Base-by-base conservation (phyloP, 2,888 invertebrate species). In the Dicycla oo region DNA sequence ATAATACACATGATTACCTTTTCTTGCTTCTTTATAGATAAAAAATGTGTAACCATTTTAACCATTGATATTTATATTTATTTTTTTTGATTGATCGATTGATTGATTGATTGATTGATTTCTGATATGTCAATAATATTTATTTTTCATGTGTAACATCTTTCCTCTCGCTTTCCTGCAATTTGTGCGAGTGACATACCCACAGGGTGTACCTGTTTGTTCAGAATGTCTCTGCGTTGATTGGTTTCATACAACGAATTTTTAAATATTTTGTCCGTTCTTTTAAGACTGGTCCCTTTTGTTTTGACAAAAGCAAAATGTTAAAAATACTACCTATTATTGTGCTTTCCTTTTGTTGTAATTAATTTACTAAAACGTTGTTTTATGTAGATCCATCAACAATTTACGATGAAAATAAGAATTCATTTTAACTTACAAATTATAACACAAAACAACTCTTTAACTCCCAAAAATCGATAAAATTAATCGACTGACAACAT, bases 401-500 rank as follows among this genome's bases (percentile, higher is more conserved):
- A 43, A 45, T 43, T 51, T 26, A 64, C 18, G 18, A 62, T 10
- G 7, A 20, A 65, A 54, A 43, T 11, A 45, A 47, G 5, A 73
- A 75, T 10, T 20, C 34, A 11, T 20, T 54, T 70, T 54, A 10
- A 1, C n/a, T 26, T 38, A 65, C 58, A 72, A 67, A 78, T 78
- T 45, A 61, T 65, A 73, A 43, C 49, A 30, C 18, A 15, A 40
- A 61, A 64, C 64, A 57, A 68, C 34, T 20, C 10, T 63, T n/a
- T 23, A 65, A 13, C 30, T 45, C 23, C 7, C 5, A 51, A 64
- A 58, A 69, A 40, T 75, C 75, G 40, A 67, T 64, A 61, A 75
- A 73, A 67, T 47, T 30, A 63, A 67, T 70, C 62, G 45, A 56
- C 8, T 20, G 1, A 58, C 57, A 63, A 45, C 61, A 70, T 60